Conservation (phyloP, 2,888 invertebrate genomes). For the Cenopis cana region DNA sequence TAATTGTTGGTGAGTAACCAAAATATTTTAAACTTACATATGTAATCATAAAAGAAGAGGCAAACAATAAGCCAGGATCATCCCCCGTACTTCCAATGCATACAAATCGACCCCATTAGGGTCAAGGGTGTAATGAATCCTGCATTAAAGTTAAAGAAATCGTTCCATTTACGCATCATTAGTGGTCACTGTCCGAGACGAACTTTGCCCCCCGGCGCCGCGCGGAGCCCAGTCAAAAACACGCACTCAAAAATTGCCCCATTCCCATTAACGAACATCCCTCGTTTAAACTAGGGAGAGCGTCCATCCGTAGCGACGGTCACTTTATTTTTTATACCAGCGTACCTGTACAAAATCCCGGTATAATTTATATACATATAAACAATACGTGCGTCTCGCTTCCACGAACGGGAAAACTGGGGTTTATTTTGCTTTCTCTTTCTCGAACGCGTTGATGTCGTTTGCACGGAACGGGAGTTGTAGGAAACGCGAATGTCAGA, state of each 20-base stretch:
- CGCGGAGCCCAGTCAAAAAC: constrained; percentile 55
- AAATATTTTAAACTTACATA: not conserved
- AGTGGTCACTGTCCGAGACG: constrained; percentile 72
- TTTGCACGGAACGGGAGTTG: constrained; percentile 62
- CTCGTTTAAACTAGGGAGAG: constrained; percentile 72
- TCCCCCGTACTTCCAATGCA: not conserved
- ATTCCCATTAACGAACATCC: constrained; percentile 66
- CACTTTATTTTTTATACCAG: constrained; percentile 64
- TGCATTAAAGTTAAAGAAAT: constrained; percentile 58
- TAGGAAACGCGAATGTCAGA: constrained; percentile 60
- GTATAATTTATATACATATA: constrained; percentile 73
- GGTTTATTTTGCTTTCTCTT: constrained; percentile 59
- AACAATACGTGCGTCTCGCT: constrained; percentile 72
- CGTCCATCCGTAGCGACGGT: constrained; percentile 76
- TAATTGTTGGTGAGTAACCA: not conserved
- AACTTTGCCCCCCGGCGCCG: constrained; percentile 66
- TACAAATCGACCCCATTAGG: constrained; percentile 27
- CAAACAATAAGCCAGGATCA: not conserved
- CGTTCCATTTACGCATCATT: constrained; percentile 75
- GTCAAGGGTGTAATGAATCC: constrained; percentile 39
- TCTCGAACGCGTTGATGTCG: constrained; percentile 79
- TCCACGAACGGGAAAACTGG: constrained; percentile 60
- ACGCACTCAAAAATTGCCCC: constrained; percentile 67
- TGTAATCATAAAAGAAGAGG: not conserved
- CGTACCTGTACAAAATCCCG: constrained; percentile 76